phyloP scores from a whole-genome alignment of 2,888 invertebrate species.

The Lasioglossum zephyrum region DNA sequence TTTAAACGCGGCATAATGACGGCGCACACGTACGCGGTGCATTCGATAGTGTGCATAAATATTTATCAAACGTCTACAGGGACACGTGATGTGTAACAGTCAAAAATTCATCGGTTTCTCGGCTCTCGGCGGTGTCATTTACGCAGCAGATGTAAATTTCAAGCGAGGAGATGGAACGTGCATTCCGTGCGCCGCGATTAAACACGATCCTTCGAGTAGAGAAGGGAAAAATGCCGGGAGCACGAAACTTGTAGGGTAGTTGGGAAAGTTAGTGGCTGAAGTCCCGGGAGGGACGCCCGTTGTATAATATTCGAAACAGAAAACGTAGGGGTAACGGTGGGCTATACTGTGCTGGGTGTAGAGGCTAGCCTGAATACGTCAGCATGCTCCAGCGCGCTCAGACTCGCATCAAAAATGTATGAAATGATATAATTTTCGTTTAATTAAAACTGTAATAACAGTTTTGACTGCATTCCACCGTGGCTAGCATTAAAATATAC shows the following conservation, averaged over 20 bases:
- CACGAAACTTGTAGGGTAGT: conserved; percentile 50
- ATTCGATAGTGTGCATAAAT: neutral
- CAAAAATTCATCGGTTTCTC: conserved; percentile 43
- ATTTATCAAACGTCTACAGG: conserved; percentile 17
- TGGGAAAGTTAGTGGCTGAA: conserved; percentile 64
- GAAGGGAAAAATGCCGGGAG: conserved; percentile 42
- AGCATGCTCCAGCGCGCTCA: conserved; percentile 60
- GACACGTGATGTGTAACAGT: conserved; percentile 9
- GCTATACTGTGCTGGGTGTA: conserved; percentile 9
- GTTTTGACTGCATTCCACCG: conserved; percentile 72
- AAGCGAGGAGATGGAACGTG: conserved; percentile 23
- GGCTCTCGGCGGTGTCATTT: conserved; percentile 31
- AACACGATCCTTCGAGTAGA: conserved; percentile 53
- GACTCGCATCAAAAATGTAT: conserved; percentile 73
- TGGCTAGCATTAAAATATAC: conserved; percentile 73
- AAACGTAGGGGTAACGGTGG: conserved; percentile 51
- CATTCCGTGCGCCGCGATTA: conserved; percentile 51
- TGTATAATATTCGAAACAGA: conserved; percentile 69
- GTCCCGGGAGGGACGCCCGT: conserved; percentile 52
- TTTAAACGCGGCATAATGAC: conserved; percentile 9
- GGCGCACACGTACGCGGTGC: neutral
- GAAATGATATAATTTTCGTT: conserved; percentile 79
- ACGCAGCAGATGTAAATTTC: conserved; percentile 44
- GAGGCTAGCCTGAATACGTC: conserved; percentile 63
- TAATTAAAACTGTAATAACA: conserved; percentile 79